These are phyloP conservation scores for Tachina fera DNA, from an alignment of 2,888 invertebrate species.

Conservation along the genomic window DNA sequence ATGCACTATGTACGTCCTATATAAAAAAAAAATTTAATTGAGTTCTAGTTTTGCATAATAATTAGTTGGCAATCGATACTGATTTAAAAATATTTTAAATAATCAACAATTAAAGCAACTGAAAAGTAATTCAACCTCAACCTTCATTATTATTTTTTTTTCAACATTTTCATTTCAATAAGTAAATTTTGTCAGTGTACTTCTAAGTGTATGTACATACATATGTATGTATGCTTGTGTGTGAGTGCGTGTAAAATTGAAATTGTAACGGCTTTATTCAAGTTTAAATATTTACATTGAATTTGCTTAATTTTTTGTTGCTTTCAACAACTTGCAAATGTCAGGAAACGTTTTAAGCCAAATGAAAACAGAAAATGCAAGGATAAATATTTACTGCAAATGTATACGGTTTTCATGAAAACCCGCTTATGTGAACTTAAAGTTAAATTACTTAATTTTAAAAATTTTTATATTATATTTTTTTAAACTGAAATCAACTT, in stretches of 20 bases:
- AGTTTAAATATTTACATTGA: neutral
- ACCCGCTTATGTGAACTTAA: neutral
- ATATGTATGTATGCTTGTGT: neutral
- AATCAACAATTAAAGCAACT: slow-evolving; percentile 18
- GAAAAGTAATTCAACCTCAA: slow-evolving; percentile 60
- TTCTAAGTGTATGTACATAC: neutral
- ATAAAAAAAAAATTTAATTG: neutral
- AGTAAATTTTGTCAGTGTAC: slow-evolving; percentile 29
- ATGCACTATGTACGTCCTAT: no score
- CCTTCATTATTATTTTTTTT: slow-evolving; percentile 61
- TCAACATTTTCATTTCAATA: slow-evolving; percentile 17
- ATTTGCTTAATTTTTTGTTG: neutral
- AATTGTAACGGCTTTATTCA: slow-evolving; percentile 32
- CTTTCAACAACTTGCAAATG: neutral
- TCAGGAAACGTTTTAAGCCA: slow-evolving; percentile 8
- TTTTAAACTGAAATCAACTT: neutral
- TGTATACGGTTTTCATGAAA: neutral
- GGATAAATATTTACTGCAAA: slow-evolving; percentile 1
- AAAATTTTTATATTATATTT: neutral
- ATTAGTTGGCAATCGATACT: slow-evolving; percentile 52
- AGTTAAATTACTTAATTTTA: no score
- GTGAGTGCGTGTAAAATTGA: neutral
- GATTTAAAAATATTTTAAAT: slow-evolving; percentile 38
- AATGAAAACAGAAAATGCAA: neutral
- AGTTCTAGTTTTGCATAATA: slow-evolving; percentile 52